Conservation (phyloP, 2,797 vertebrate genomes). For the Tinamus major region DNA sequence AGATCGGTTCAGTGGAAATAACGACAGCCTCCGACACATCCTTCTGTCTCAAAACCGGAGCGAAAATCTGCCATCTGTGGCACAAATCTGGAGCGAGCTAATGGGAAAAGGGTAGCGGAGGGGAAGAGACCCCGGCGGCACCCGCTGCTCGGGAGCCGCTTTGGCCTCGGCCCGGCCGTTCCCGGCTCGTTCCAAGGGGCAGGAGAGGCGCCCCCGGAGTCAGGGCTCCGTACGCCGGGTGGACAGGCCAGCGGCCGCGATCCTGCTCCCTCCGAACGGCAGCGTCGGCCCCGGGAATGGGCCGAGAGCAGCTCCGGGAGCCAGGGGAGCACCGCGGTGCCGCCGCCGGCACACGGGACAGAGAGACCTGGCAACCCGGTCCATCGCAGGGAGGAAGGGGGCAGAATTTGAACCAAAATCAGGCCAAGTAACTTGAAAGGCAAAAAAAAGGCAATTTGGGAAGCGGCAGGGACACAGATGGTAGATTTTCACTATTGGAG, state of each 20-base stretch:
- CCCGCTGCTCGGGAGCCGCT: not conserved
- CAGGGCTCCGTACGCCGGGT: not conserved
- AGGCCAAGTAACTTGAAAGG: not conserved
- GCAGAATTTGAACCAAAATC: not conserved
- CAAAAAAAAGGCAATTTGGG: not conserved
- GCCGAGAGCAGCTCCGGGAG: constrained; percentile 6
- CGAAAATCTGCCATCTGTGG: constrained; percentile 79
- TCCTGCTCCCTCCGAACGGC: not conserved
- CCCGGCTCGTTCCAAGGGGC: not conserved
- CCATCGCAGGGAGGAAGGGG: not conserved
- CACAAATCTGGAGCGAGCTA: not conserved
- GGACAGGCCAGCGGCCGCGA: not conserved
- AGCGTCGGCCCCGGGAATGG: not conserved
- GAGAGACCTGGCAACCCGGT: not conserved
- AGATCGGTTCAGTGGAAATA: constrained; percentile 62
- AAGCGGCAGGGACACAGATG: constrained; percentile 60
- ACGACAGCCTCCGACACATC: constrained; percentile 67
- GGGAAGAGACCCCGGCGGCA: not conserved
- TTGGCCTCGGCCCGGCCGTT: not conserved
- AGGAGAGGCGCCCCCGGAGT: not conserved
- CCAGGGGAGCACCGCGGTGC: not conserved
- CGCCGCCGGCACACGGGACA: not conserved
- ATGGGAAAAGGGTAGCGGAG: not conserved
- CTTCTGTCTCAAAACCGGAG: constrained; percentile 64
- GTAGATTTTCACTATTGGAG: constrained; percentile 72